Base-by-base conservation (phyloP, 2,113 vertebrate genomes). In the Daphoenositta chrysoptera region DNA sequence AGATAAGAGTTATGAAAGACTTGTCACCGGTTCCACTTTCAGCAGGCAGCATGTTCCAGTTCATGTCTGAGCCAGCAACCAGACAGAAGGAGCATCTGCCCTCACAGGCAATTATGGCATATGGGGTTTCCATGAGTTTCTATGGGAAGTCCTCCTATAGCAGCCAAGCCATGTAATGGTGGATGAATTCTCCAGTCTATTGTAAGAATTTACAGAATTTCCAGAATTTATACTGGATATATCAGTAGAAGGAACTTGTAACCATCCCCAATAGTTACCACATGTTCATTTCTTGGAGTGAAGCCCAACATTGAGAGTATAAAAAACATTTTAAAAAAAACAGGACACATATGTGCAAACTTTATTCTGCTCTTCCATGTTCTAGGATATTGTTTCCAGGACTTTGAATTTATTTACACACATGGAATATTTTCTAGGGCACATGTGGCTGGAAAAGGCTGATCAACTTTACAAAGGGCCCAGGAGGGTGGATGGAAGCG, bases 401-500 rank as follows among this genome's bases (percentile, higher is more conserved):
- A 61, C 19, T 82, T 40, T 17, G 9, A 76, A 31, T 61, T 64
- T 64, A 53, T 44, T 48, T 10, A 26, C 7, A 31, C 5, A 14
- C 4, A 17, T 19, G n/a, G 37, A 63, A n/a, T 87, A 35, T 58
- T 87, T 93, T 60, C 37, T 66, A 65, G 42, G 45, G 8, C 27
- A 57, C 13, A 51, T 21, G 8, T 39, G 42, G 24, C 21, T 83
- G 50, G 45, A 58, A 94, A 66, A 89, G 1, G 10, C 23, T 63
- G 35, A 89, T 90, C 42, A n/a, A 42, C 64, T 73, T 50, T 78
- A 75, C 30, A 54, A 64, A 73, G 39, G 20, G 54, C 23, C 54
- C 16, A 19, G 48, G 33, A 66, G 30, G 0, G 0, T 14, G 1
- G 0, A 20, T 70, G n/a, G 63, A n/a, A 89, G 23, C 2, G 6